Evolutionary conservation across 2,113 vertebrate species (phyloP), one percentile per base, ranked within the genome.

Genomic region (Fukomys damarensis): DNA sequence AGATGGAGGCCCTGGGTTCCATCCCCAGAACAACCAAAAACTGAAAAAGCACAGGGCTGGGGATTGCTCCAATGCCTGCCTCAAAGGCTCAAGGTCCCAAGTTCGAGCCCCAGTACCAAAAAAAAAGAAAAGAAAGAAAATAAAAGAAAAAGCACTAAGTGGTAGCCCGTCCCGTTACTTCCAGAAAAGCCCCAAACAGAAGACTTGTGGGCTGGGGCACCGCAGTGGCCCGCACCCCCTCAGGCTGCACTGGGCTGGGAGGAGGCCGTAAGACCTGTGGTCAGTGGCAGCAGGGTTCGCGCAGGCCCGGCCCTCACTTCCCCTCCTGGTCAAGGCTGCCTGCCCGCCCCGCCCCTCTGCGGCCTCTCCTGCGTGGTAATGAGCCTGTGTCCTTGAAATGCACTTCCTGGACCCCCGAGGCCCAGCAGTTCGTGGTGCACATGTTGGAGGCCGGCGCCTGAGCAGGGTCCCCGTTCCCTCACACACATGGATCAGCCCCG

Each of bases 211-310:
- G 17, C 76, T 11, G 28, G 76, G 16, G 7, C 2, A 2, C 56
- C 11, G 0, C 12, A 19, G 65, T n/a, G 11, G 28, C 74, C 46
- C 5, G 22, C 35, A 4, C 43, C 85, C 1, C n/a, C 1, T 38
- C 35, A 24, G 61, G 16, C 54, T 19, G 20, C 56, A 46, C 3
- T 35, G 13, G 66, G 30, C 20, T 19, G 38, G 38, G 3, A 3
- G 20, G 87, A 58, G 13, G 19, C 7, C 0, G 0, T 0, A 49
- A 58, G 41, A 2, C 56, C 61, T 38, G 68, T 0, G 5, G 49
- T 49, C 12, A 16, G 46, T 1, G 54, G 26, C 2, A 20, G 20
- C 0, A 7, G 30, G 52, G 14, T 2, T 89, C 30, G 11, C 41
- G 17, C 13, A 1, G 0, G 24, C 68, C 46, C 10, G 4, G 38